phyloP scores from a whole-genome alignment of 35 echinoderm and acorn worm genomes.

The Diadema setosum region DNA sequence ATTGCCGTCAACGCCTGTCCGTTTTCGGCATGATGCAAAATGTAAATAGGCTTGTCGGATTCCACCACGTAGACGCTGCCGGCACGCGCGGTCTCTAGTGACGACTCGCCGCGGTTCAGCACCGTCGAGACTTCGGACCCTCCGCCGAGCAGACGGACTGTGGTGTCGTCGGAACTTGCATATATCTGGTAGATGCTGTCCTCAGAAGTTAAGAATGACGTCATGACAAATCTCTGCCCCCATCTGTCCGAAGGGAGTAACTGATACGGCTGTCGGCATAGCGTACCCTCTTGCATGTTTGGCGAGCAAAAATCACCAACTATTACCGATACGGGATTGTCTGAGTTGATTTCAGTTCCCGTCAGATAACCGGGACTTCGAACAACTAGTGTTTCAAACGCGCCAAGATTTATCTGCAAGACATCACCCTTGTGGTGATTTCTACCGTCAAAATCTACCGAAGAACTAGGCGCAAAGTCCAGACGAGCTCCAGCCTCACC shows the following conservation, averaged over 20 bases:
- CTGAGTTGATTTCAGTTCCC: not conserved
- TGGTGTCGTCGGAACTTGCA: not conserved
- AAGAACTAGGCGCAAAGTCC: not conserved
- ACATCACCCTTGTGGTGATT: not conserved
- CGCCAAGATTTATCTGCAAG: not conserved
- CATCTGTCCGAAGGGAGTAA: not conserved
- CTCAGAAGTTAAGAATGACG: not conserved
- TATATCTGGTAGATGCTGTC: constrained; percentile 1
- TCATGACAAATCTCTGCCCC: not conserved
- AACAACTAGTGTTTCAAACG: not conserved
- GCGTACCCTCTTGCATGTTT: not conserved
- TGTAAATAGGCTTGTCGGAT: not conserved
- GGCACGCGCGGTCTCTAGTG: not conserved
- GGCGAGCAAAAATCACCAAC: not conserved
- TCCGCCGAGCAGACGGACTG: not conserved
- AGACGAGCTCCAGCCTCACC: not conserved
- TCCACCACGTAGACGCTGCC: not conserved
- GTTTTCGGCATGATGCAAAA: not conserved
- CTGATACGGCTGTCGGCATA: not conserved
- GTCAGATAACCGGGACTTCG: not conserved
- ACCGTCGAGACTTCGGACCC: not conserved
- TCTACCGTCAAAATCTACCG: not conserved
- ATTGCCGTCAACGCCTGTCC: not conserved
- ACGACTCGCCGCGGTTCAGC: not conserved
- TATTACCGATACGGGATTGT: not conserved